Base-by-base conservation (phyloP, 1,140 invertebrate species). In the Dufourea novaeangliae region DNA sequence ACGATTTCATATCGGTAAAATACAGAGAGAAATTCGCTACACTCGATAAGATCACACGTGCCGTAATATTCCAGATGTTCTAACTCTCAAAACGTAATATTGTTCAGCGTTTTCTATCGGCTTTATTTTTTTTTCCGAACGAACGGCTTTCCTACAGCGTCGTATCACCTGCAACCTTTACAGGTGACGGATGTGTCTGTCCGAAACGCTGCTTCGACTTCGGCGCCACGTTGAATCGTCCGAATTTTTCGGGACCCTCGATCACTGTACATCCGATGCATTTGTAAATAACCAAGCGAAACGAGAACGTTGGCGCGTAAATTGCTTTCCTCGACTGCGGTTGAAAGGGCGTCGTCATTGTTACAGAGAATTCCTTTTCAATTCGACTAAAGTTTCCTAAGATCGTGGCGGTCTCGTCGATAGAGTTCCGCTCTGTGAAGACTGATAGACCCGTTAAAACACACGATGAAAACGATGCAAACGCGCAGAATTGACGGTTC, bases 401-500 rank as follows among this genome's bases (percentile, higher is more conserved):
- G 69, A 77, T 37, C 52, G 61, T 75, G 61, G 79, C 82, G 78
- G 79, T 85, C 77, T 86, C 81, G 75, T 80, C 69, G 63, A 80
- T 74, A 85, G 76, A 79, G 67, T 83, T 86, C 70, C 82, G 77
- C 66, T 70, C 61, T 75, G 74, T 74, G 76, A 89, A 89, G 88
- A 89, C 87, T 88, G 88, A 89, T 84, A 86, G 73, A 82, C 56
- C 74, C 75, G 25, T 3, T 25, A 37, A 74, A 82, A 82, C n/a
- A 61, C 46, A 41, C 46, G 61, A 63, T 59, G 44, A 67, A 52
- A 67, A 77, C 64, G 59, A 11, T 64, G 32, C 73, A 57, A 50
- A 52, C 39, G 8, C 25, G 17, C 12, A 11, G 11, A 25, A 52
- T 3, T n/a, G 10, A 52, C 20, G 46, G n/a, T 8, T 50, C 17